Evolutionary conservation across 2,888 invertebrate genomes (phyloP).

Genomic region (Aethes cnicana): DNA sequence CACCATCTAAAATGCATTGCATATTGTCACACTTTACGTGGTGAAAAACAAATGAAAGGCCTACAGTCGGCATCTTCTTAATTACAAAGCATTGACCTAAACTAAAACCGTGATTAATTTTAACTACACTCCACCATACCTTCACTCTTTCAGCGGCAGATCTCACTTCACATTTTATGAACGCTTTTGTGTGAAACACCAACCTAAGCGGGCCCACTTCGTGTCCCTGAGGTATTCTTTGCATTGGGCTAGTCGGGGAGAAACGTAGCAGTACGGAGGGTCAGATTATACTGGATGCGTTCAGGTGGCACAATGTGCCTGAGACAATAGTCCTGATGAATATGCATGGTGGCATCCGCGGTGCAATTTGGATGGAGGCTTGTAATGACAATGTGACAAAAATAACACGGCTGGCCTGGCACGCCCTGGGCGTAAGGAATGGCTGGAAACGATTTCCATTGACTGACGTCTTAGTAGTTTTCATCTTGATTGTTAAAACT

Average conservation of each 20-base stretch:
- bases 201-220: constrained; percentile 39
- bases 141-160: constrained; percentile 52
- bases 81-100: constrained; percentile 25
- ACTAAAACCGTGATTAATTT: constrained; percentile 32
- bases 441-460: background rate
- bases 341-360: constrained; percentile 72
- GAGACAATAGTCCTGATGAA: constrained; percentile 74
- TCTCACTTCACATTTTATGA: constrained; percentile 66
- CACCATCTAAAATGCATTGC: too few species aligned
- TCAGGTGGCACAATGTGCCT: constrained; percentile 62
- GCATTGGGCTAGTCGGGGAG: background rate
- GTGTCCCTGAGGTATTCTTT: background rate
- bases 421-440: constrained; percentile 30
- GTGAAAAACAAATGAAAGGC: background rate
- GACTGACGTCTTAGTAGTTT: background rate
- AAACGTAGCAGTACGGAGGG: constrained; percentile 33
- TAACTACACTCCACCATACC: constrained; percentile 49
- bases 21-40: too few species aligned
- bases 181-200: constrained; percentile 60
- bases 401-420: constrained; percentile 57
- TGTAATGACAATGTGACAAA: constrained; percentile 78
- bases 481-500: background rate
- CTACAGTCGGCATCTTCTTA: constrained; percentile 8
- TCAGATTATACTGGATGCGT: constrained; percentile 46
- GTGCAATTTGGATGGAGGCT: constrained; percentile 75